Base-by-base conservation (phyloP, 2,888 invertebrate species). In the Pherbina coryleti region DNA sequence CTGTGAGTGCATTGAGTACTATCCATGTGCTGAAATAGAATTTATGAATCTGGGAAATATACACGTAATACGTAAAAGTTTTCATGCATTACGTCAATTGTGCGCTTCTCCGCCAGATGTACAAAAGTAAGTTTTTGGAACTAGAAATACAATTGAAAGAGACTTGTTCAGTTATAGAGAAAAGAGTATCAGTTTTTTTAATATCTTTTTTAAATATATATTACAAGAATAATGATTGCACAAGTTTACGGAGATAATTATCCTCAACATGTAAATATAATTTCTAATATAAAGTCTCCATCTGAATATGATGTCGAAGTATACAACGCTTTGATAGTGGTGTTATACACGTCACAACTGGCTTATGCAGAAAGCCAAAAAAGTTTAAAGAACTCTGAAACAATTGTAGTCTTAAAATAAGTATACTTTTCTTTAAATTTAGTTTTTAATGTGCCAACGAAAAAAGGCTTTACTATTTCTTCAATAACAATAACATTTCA, bases 21-120 rank as follows among this genome's bases (percentile, higher is more conserved):
- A 99, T 91, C 95, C 96, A 0, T 94, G 94, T 85, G 97, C 98
- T 82, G 98, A 98, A 90, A 97, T 99, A 77, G 95, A 97, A 90
- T 99, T 98, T 90, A 98, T 99, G 97, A 95, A 95, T 88, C 92
- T 99, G 88, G 97, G 98, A 75, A 99, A 99, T 91, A 99, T 99
- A 84, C 99, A 99, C 91, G 94, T 95, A 85, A 96, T 99, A 88
- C 92, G 98, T 67, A 95, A 95, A 86, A 97, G 97, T 90, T 99
- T 98, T 91, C 95, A 95, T 81, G 94, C 95, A 80, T 91, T 99
- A 81, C 91, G 98, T 75, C 93, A 93, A 78, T 90, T 96, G 3
- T 95, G 95, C 82, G 93, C 94, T n/a, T 93, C 95, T 75, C 92
- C 95, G 17, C 92, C 94, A 44, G 96, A 96, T 88, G 94, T 94